phyloP scores from a whole-genome alignment of 1,140 invertebrate genomes.

The Panagrolaimus sp. region DNA sequence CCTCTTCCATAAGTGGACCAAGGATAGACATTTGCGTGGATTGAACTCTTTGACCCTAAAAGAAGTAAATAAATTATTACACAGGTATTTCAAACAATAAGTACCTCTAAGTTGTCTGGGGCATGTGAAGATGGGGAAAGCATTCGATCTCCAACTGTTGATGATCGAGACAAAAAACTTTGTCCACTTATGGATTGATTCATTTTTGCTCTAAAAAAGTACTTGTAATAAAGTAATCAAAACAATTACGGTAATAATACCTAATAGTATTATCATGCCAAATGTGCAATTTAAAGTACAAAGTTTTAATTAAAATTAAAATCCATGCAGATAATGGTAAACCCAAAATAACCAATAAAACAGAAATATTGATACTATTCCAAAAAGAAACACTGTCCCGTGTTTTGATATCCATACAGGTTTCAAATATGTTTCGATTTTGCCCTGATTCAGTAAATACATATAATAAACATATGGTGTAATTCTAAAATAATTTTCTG shows the following conservation, averaged over 20 bases:
- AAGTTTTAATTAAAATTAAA: conserved; percentile 38
- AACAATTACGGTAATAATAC: conserved; percentile 17
- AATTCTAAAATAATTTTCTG: conserved; percentile 42
- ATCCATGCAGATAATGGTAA: conserved; percentile 29
- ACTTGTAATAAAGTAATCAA: too few species aligned
- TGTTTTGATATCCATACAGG: conserved; percentile 40
- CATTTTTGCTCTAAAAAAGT: conserved; percentile 46
- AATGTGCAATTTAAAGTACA: conserved; percentile 52
- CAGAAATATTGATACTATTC: conserved; percentile 40
- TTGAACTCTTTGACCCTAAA: conserved; percentile 3
- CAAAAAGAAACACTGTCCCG: conserved; percentile 38
- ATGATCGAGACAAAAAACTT: conserved; percentile 47
- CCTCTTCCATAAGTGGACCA: conserved; percentile 10
- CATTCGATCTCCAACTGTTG: conserved; percentile 16
- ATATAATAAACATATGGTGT: conserved; percentile 52
- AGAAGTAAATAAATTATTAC: background rate
- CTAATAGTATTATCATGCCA: conserved; percentile 49
- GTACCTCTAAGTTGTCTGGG: too few species aligned
- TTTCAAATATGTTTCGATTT: conserved; percentile 33
- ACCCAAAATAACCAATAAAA: conserved; percentile 33
- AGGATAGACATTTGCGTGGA: conserved; percentile 12
- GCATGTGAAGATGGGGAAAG: too few species aligned
- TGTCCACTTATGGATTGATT: conserved; percentile 56
- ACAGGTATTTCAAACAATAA: too few species aligned
- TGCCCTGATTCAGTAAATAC: conserved; percentile 26